These are phyloP conservation scores for Monopis laevigella DNA, from an alignment of 2,888 invertebrate species.

Conservation along the genomic window DNA sequence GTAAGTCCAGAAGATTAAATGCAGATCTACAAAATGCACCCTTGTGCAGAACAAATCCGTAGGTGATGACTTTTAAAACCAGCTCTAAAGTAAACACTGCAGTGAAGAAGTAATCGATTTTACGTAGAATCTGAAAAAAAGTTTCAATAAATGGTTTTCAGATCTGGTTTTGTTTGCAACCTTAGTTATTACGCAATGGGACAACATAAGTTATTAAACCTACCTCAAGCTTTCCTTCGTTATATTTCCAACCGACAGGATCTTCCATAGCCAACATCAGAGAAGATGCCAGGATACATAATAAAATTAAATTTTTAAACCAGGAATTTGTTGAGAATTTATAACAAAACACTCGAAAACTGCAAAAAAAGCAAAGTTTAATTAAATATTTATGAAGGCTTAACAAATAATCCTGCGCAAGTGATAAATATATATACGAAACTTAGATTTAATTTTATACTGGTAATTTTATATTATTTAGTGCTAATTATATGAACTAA, in stretches of 20 bases:
- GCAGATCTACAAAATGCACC: slow-evolving; percentile 98
- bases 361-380: slow-evolving; percentile 35
- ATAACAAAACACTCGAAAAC: slow-evolving; percentile 94
- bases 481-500: slow-evolving; percentile 53
- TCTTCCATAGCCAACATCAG: slow-evolving; percentile 98
- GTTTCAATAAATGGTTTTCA: too few relatives aligned
- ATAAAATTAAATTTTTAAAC: slow-evolving; percentile 94
- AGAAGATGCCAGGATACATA: slow-evolving; percentile 97
- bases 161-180: too few relatives aligned
- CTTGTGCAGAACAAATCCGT: slow-evolving; percentile 95
- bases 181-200: too few relatives aligned
- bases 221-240: slow-evolving; percentile 37
- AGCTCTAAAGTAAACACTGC: slow-evolving; percentile 97
- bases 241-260: slow-evolving; percentile 69
- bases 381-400: too few relatives aligned
- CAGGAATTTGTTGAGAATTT: slow-evolving; percentile 94
- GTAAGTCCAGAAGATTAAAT: slow-evolving; percentile 95
- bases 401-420: too few relatives aligned
- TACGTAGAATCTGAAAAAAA: slow-evolving; percentile 86
- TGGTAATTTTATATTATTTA: too few relatives aligned
- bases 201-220: slow-evolving; percentile 16
- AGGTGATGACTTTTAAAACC: slow-evolving; percentile 92
- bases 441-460: too few relatives aligned
- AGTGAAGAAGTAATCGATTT: slow-evolving; percentile 98
- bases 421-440: too few relatives aligned